phyloP scores from a whole-genome alignment of 2,888 invertebrate species.

The Opisthograptis luteolata region DNA sequence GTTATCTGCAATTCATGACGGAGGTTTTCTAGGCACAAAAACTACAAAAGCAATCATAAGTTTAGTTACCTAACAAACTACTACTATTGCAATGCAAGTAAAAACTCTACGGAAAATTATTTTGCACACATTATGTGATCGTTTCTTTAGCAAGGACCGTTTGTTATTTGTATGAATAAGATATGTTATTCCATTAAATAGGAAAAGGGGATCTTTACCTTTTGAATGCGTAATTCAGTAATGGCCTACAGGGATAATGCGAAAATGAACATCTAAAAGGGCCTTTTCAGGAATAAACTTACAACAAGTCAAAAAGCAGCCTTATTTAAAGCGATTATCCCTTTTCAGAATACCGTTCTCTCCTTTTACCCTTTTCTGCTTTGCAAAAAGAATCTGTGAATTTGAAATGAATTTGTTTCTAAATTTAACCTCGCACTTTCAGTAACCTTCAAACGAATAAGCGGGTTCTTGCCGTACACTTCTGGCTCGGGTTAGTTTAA shows the following conservation, averaged over 20 bases:
- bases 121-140: background rate
- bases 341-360: background rate
- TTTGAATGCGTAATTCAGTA: conserved; percentile 18
- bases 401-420: background rate
- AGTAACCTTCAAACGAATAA: conserved; percentile 8
- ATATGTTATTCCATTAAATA: conserved; percentile 3
- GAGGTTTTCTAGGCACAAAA: conserved; percentile 8
- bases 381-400: background rate
- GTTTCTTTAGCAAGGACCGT: conserved; percentile 7
- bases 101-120: background rate
- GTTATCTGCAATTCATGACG: background rate
- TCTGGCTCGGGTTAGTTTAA: conserved; percentile 12
- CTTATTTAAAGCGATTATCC: conserved; percentile 5
- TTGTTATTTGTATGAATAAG: conserved; percentile 7
- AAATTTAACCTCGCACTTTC: conserved; percentile 13
- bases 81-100: no score
- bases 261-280: conserved; percentile 10
- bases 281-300: background rate
- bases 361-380: background rate
- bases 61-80: background rate
- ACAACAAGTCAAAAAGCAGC: background rate
- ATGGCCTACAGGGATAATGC: conserved; percentile 10
- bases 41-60: background rate
- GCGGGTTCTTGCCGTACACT: conserved; percentile 6
- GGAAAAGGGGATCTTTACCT: conserved; percentile 12